A percentile compares a stretch with the other conserved stretches of the same genome.
phyloP scores from a whole-genome alignment of 2,888 invertebrate species.

The Laothoe populi region DNA sequence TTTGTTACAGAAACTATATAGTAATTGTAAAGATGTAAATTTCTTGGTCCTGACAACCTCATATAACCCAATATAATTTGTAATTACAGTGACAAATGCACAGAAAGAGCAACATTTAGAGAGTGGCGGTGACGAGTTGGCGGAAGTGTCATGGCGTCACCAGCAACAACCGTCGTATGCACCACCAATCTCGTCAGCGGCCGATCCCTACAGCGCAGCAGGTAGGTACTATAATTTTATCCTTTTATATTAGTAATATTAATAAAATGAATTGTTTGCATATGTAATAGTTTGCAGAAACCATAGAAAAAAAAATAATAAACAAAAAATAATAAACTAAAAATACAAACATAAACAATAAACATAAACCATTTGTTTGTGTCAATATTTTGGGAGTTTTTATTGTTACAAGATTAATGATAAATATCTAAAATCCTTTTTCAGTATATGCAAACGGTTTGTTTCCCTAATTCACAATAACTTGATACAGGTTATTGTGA shows the following conservation, averaged over 20 bases:
- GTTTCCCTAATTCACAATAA: too few species aligned
- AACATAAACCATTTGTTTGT: too few species aligned
- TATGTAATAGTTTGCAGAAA: neutral
- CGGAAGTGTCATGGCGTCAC: slow-evolving; percentile 90
- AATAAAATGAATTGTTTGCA: neutral
- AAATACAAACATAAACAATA: too few species aligned
- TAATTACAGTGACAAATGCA: slow-evolving; percentile 88
- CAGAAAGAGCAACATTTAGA: slow-evolving; percentile 90
- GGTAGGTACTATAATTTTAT: slow-evolving; percentile 69
- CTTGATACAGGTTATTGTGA: too few species aligned
- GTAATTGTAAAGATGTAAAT: neutral
- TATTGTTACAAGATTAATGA: too few species aligned
- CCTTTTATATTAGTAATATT: neutral
- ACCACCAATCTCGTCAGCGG: slow-evolving; percentile 87
- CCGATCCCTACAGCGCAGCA: slow-evolving; percentile 89
- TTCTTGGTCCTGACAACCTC: neutral
- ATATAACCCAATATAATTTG: neutral
- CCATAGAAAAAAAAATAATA: too few species aligned
- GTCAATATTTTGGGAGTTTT: too few species aligned
- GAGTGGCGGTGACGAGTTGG: slow-evolving; percentile 89
- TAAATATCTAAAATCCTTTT: too few species aligned
- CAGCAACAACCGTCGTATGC: slow-evolving; percentile 87
- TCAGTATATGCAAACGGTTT: too few species aligned
- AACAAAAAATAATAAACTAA: too few species aligned
- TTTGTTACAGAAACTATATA: too few species aligned